phyloP scores from a whole-genome alignment of 2,797 vertebrate genomes.

The Acanthis flammea region DNA sequence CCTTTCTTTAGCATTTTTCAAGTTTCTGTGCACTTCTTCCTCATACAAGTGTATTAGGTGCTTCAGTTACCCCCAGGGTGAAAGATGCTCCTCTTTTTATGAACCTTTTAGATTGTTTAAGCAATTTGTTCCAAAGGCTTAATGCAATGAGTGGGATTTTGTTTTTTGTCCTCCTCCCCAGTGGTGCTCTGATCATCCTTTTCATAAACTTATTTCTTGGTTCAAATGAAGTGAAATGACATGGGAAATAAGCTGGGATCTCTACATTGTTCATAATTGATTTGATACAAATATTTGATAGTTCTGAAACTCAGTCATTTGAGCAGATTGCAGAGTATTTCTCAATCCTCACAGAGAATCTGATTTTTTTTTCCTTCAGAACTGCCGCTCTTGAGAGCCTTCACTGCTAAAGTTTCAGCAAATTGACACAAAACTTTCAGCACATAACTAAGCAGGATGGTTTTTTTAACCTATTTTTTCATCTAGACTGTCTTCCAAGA shows the following conservation, averaged over 20 bases:
- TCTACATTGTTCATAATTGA: not conserved
- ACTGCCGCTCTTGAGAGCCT: not conserved
- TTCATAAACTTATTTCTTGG: not conserved
- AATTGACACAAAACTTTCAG: not conserved
- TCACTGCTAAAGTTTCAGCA: not conserved
- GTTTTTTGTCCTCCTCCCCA: not conserved
- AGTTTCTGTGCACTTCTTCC: not conserved
- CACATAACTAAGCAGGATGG: not conserved
- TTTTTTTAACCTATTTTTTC: not conserved
- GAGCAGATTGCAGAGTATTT: not conserved
- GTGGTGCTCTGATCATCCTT: not conserved
- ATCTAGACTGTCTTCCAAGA: not conserved
- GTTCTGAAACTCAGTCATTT: not conserved
- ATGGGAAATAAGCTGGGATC: slow-evolving; percentile 35
- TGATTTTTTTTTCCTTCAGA: not conserved
- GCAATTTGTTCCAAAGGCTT: not conserved
- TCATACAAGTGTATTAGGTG: not conserved
- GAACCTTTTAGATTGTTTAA: not conserved
- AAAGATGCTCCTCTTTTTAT: not conserved
- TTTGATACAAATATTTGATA: slow-evolving; percentile 5
- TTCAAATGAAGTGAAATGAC: slow-evolving; percentile 28
- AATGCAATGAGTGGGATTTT: not conserved
- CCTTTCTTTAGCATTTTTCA: not conserved
- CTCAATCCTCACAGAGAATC: not conserved
- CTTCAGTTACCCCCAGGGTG: not conserved